These are phyloP conservation scores for Ariolimax columbianus DNA, from an alignment of 2,888 invertebrate species.

Conservation along the genomic window DNA sequence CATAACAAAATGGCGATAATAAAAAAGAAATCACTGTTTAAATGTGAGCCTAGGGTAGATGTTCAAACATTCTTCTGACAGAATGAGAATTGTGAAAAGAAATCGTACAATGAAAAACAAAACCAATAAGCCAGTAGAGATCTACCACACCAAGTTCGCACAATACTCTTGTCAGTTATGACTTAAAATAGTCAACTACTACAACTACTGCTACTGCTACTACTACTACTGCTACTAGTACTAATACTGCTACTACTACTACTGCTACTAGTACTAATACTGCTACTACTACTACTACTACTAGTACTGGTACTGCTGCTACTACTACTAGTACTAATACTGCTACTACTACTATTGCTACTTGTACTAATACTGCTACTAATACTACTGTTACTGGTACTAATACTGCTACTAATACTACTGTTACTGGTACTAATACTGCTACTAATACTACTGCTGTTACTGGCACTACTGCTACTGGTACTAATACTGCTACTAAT, in stretches of 20 bases:
- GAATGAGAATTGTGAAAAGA: too few species aligned
- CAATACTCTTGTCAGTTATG: too few species aligned
- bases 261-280: not conserved
- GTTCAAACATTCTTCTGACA: too few species aligned
- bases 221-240: not conserved
- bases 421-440: not conserved
- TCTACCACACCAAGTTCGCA: too few species aligned
- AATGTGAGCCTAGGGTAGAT: too few species aligned
- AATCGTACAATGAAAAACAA: too few species aligned
- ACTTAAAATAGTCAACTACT: too few species aligned
- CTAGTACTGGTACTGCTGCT: not conserved
- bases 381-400: not conserved
- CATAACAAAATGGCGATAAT: too few species aligned
- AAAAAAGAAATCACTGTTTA: too few species aligned
- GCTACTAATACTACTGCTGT: not conserved
- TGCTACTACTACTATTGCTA: not conserved
- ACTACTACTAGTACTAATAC: not conserved
- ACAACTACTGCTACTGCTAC: not conserved
- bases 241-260: not conserved
- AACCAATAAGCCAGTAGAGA: too few species aligned
- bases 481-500: not conserved
- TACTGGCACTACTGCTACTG: not conserved
- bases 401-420: slow-evolving; percentile 5
- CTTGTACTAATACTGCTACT: not conserved
- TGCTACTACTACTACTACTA: not conserved